phyloP scores from a whole-genome alignment of 2,797 vertebrate species.

The Aselliscus stoliczkanus region DNA sequence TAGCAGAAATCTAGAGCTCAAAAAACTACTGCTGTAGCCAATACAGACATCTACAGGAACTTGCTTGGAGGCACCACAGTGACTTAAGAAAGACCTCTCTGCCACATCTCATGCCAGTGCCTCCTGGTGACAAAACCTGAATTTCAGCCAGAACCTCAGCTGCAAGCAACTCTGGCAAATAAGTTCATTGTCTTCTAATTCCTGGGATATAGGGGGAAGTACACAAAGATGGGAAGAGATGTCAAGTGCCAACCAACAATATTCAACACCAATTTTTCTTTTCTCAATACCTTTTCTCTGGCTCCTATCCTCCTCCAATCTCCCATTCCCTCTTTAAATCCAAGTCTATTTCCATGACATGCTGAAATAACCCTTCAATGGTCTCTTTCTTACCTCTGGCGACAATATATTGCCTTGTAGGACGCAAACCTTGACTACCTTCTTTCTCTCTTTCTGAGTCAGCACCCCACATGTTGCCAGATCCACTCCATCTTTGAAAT shows the following conservation, averaged over 20 bases:
- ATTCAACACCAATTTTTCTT: not conserved
- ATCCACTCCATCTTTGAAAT: not conserved
- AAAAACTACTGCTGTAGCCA: not conserved
- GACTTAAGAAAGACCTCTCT: not conserved
- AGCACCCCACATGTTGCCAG: not conserved
- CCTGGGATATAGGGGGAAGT: not conserved
- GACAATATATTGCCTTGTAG: not conserved
- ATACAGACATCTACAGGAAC: not conserved
- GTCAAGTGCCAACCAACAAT: not conserved
- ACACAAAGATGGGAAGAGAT: not conserved
- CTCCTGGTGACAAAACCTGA: not conserved
- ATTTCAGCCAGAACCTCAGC: not conserved
- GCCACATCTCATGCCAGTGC: not conserved
- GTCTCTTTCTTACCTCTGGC: not conserved
- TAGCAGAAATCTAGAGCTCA: not conserved
- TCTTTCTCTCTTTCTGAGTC: not conserved
- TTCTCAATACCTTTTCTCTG: not conserved
- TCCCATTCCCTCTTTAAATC: not conserved
- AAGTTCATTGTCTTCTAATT: not conserved
- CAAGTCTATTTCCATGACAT: not conserved
- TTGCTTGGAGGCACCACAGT: not conserved
- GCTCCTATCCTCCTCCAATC: not conserved
- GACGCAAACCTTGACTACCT: not conserved
- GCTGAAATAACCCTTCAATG: not conserved
- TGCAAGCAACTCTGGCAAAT: not conserved